Percentiles rank a stretch among this genome's conserved stretches.
These are phyloP conservation scores for Gymnocephalus cernua DNA, from an alignment of 2,113 vertebrate species.

Conservation along the genomic window DNA sequence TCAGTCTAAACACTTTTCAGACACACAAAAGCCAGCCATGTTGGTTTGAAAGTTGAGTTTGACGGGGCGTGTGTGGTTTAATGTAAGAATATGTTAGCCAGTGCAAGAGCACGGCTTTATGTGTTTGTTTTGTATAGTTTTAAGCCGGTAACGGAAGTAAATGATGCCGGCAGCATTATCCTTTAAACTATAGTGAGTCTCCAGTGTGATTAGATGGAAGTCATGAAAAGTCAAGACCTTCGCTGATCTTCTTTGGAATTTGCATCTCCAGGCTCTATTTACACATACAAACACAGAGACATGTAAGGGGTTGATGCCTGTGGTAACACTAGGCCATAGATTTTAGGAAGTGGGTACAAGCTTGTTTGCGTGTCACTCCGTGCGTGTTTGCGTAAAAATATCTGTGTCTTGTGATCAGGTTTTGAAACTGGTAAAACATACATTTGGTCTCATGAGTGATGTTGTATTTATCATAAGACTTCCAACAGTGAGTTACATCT, in stretches of 20 bases:
- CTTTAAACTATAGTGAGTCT: not conserved
- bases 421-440: slow-evolving; percentile 8
- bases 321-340: not conserved
- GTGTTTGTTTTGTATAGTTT: no score
- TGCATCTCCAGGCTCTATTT: not conserved
- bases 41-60: no score
- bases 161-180: not conserved
- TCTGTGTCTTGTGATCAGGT: slow-evolving; percentile 60
- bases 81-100: no score
- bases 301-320: not conserved
- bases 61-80: no score
- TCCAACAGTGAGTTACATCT: not conserved
- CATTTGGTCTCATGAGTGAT: slow-evolving; percentile 4
- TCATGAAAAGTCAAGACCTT: slow-evolving; percentile 1
- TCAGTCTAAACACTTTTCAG: no score
- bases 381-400: not conserved
- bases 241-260: not conserved
- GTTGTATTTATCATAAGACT: not conserved
- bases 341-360: slow-evolving; percentile 55
- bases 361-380: slow-evolving; percentile 7
- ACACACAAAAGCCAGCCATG: no score
- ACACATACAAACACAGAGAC: not conserved
- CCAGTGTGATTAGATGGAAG: not conserved
- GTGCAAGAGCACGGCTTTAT: no score
- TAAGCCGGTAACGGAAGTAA: not conserved